Evolutionary conservation across 2,797 vertebrate genomes (phyloP), one percentile per base, ranked within the genome.

Genomic region (Chelmon rostratus): DNA sequence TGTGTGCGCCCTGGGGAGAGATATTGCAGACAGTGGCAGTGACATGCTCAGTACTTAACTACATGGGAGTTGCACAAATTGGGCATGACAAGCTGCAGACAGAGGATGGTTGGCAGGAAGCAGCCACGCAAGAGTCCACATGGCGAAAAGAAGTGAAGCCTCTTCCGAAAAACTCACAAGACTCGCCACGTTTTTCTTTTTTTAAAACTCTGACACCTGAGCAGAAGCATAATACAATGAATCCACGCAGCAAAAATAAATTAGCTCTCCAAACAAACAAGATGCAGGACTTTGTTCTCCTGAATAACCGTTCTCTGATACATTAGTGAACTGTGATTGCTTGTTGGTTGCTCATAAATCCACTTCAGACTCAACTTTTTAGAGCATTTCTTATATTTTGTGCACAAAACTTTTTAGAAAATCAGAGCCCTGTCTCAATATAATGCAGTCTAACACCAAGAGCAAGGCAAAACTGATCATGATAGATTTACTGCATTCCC

Each of bases 51-150:
- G 73, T 75, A 82, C 78, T 76, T 81, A 85, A 73, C 81, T 85
- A 82, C 59, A 82, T 58, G 62, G 46, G 79, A 84, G 84, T 79
- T 83, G 86, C 86, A 88, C 83, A 91, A 93, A 94, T 88, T 54
- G 78, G 92, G 83, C 78, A 78, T 92, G 93, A 90, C 92, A 92
- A 84, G 86, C 74, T 81, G 78, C 81, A 86, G 86, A 88, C 78
- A 67, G 88, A 88, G 64, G 86, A 84, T 53, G 81, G 78, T 71
- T 44, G 69, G 67, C 78, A 81, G 82, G 76, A 71, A 89, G 73
- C 66, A 70, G 70, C 84, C 78, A 63, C 53, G 79, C 78, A 76
- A 76, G 72, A 79, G 68, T 75, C 63, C 64, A 73, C 63, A 58
- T 69, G 81, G 69, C 82, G 64, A 65, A 88, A 81, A 70, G 77